These are phyloP conservation scores for Calycopis cecrops DNA, from an alignment of 1,140 invertebrate genomes.

Conservation along the genomic window DNA sequence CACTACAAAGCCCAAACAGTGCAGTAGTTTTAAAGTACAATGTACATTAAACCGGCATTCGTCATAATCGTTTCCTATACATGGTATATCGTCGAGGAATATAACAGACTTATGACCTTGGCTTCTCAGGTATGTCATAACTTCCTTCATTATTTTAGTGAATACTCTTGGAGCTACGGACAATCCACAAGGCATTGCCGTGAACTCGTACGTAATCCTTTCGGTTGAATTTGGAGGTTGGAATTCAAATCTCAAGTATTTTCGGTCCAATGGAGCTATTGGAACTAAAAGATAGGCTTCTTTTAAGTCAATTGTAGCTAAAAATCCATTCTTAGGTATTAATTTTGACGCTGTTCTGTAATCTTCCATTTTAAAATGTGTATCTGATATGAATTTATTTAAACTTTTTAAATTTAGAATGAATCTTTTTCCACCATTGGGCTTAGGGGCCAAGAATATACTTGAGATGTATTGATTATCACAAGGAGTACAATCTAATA, in stretches of 20 bases:
- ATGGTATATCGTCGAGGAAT: slow-evolving; percentile 33
- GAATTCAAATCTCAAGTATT: slow-evolving; percentile 30
- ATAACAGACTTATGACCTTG: slow-evolving; percentile 23
- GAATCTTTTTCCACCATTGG: slow-evolving; percentile 20
- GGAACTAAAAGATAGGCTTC: slow-evolving; percentile 29
- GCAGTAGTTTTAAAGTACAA: slow-evolving; percentile 20
- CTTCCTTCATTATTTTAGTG: slow-evolving; percentile 30
- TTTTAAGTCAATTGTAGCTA: slow-evolving; percentile 28
- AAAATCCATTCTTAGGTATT: slow-evolving; percentile 18
- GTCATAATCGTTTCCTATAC: slow-evolving; percentile 23
- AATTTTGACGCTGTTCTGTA: slow-evolving; percentile 29
- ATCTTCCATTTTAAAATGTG: slow-evolving; percentile 38
- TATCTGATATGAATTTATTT: slow-evolving; percentile 23
- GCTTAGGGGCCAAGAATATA: slow-evolving; percentile 27
- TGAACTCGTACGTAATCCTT: slow-evolving; percentile 26
- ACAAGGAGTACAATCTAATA: not conserved
- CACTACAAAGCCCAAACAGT: slow-evolving; percentile 31
- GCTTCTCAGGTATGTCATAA: slow-evolving; percentile 22
- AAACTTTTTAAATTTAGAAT: slow-evolving; percentile 35
- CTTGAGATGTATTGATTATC: slow-evolving; percentile 9
- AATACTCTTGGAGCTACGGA: too few species aligned
- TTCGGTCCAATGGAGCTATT: slow-evolving; percentile 8
- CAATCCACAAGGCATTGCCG: slow-evolving; percentile 29
- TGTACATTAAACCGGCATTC: slow-evolving; percentile 28
- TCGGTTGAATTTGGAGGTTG: too few species aligned